These are phyloP conservation scores for Eupithecia abbreviata DNA, from an alignment of 2,888 invertebrate species.

Conservation along the genomic window DNA sequence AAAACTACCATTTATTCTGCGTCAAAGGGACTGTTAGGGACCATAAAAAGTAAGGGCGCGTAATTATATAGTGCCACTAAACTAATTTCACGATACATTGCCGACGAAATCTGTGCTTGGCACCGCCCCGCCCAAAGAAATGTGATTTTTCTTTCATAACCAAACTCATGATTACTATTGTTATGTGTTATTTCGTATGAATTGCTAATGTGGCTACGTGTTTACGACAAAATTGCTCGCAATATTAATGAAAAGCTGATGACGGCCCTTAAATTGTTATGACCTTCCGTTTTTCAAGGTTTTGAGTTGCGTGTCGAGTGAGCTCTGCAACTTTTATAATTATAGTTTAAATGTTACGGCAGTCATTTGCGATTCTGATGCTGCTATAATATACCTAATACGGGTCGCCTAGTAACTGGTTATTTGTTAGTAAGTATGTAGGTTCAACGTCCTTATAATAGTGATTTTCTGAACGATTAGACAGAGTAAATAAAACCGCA, in stretches of 20 bases:
- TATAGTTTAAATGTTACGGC: conserved; percentile 42
- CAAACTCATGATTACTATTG: conserved; percentile 78
- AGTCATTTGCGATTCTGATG: conserved; percentile 39
- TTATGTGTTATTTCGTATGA: conserved; percentile 79
- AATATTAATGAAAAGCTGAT: conserved; percentile 66
- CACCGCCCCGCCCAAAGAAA: conserved; percentile 76
- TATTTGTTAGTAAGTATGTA: conserved; percentile 16
- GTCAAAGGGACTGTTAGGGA: conserved; percentile 54
- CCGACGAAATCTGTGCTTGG: conserved; percentile 83
- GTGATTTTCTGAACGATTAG: neutral
- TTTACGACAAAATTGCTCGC: conserved; percentile 62
- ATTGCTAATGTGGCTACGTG: conserved; percentile 72
- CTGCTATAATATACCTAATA: conserved; percentile 19
- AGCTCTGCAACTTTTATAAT: conserved; percentile 49
- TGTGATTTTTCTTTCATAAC: conserved; percentile 77
- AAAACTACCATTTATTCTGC: conserved; percentile 28
- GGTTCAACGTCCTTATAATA: neutral
- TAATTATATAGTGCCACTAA: conserved; percentile 84
- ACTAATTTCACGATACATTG: conserved; percentile 85
- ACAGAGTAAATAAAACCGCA: too few relatives aligned
- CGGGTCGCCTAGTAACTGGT: conserved; percentile 14
- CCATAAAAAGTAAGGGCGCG: conserved; percentile 80
- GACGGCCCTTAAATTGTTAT: conserved; percentile 58
- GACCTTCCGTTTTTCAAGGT: conserved; percentile 62
- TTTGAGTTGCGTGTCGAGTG: conserved; percentile 47